Evolutionary conservation across 1,140 invertebrate genomes (phyloP), one percentile per base, ranked within the genome.

Genomic region (Drosophila lacteicornis): DNA sequence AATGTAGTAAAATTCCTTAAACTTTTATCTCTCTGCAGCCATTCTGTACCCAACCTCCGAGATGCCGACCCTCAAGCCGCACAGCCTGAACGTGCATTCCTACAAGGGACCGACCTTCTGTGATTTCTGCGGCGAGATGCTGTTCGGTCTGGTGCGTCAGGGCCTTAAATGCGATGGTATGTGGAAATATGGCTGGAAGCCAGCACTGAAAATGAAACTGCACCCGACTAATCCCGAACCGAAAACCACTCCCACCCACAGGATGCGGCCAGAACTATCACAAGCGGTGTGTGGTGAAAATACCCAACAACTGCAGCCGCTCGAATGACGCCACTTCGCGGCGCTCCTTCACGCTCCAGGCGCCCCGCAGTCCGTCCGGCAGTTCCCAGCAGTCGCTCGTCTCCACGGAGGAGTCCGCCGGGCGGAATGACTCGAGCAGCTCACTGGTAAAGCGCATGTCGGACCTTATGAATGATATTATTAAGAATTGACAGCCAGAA

Each of bases 101-200:
- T 99, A 99, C 94, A 99, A 99, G 94, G 96, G 97, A 66, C 99
- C 99, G 51, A 99, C 99, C 63, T 99, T 99, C 94, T 99, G 98
- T 94, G 98, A 99, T 95, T 99, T 99, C 94, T 99, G 99, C 94
- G 99, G 99, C 51, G 99, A 99, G 95, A 99, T 99, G 98, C 95
- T 99, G 2, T 99, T 99, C 94, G 99, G 99, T 7, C 94, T 99
- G 59, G 98, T 99, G 46, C 95, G 98, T 63, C 99, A 99, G 94
- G 99, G 99, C 78, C 95, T 99, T 66, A 99, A 99, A 94, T 99
- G 99, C 94, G 98, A 99, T 95, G 98, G 98, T 97, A 94, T 93
- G 86, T 91, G 70, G 3, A 33, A 25, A 63, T 3, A 55, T 30
- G 40, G 8, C 11, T 11, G 22, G 19, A 2, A 15, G 22, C 50